These are phyloP conservation scores for Mimumesa dahlbomi DNA, from an alignment of 2,888 invertebrate species.

Conservation along the genomic window DNA sequence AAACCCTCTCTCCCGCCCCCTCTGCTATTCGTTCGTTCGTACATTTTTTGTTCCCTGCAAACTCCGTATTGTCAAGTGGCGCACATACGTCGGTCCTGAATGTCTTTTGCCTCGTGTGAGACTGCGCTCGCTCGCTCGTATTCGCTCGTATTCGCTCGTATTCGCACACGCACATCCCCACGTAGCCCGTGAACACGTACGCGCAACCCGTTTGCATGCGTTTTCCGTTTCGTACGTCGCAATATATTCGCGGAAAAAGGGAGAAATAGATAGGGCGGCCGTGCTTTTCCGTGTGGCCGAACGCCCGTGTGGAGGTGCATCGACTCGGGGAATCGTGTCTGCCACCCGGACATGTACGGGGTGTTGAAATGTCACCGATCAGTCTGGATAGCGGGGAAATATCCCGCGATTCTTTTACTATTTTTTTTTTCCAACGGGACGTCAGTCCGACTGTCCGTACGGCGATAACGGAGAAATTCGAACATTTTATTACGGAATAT, in stretches of 20 bases:
- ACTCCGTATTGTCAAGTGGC: conserved; percentile 58
- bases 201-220: conserved; percentile 32
- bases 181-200: not conserved
- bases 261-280: conserved; percentile 22
- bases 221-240: conserved; percentile 36
- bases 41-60: conserved; percentile 34
- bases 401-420: too few species aligned
- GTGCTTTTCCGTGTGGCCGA: conserved; percentile 26
- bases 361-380: conserved; percentile 20
- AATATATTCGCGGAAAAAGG: conserved; percentile 36
- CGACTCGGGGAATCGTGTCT: not conserved
- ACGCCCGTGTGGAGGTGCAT: not conserved
- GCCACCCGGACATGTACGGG: conserved; percentile 4
- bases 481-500: not conserved
- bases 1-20: conserved; percentile 10
- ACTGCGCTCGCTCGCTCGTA: too few species aligned
- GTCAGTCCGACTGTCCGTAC: not conserved
- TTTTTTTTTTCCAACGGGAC: too few species aligned
- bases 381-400: not conserved
- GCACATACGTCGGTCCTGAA: conserved; percentile 49
- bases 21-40: conserved; percentile 28
- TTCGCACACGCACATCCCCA: not conserved
- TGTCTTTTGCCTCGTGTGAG: conserved; percentile 43
- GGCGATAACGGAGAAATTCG: not conserved
- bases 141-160: conserved; percentile 2